phyloP scores from a whole-genome alignment of 2,888 invertebrate species.

The Drosophila robusta region DNA sequence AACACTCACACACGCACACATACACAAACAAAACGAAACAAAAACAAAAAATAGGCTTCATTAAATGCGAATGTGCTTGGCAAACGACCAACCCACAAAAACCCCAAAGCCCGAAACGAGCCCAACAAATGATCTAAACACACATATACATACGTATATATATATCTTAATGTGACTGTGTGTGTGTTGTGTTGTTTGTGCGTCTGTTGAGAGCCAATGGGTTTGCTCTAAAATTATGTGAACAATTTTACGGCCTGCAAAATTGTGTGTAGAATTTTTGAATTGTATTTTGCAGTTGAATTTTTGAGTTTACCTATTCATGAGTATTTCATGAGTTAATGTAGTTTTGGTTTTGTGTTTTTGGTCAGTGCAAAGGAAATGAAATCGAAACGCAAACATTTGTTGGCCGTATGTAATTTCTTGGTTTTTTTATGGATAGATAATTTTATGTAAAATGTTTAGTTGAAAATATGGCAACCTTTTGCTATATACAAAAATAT shows the following conservation, averaged over 20 bases:
- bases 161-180: background rate
- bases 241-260: constrained; percentile 48
- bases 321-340: constrained; percentile 12
- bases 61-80: constrained; percentile 71
- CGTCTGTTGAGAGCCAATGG: constrained; percentile 11
- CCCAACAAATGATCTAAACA: constrained; percentile 58
- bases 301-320: constrained; percentile 12
- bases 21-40: background rate
- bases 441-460: background rate
- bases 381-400: background rate
- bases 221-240: background rate
- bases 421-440: background rate
- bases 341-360: constrained; percentile 12
- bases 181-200: constrained; percentile 23
- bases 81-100: constrained; percentile 49
- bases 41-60: constrained; percentile 68
- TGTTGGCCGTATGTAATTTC: constrained; percentile 6
- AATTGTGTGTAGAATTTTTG: constrained; percentile 57
- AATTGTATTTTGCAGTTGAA: constrained; percentile 8
- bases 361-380: background rate
- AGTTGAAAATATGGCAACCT: constrained; percentile 3
- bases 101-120: constrained; percentile 29
- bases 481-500: constrained; percentile 15
- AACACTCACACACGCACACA: constrained; percentile 8
- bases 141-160: background rate